phyloP scores from a whole-genome alignment of 2,888 invertebrate species.

The Muschampia plurimacula region DNA sequence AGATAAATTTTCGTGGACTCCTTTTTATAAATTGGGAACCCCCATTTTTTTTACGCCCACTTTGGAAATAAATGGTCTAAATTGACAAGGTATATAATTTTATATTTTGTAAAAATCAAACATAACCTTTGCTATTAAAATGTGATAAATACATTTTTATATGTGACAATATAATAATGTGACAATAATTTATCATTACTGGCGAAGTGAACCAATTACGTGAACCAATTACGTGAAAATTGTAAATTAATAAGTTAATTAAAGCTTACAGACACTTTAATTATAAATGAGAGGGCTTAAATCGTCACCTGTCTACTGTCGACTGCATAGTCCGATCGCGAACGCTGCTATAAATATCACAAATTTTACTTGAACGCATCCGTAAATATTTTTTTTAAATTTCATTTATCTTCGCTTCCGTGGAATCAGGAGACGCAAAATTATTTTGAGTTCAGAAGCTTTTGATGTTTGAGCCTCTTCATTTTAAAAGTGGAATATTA shows the following conservation, averaged over 20 bases:
- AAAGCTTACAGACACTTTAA: conserved; percentile 8
- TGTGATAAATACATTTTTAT: too few species aligned
- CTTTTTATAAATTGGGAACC: not conserved
- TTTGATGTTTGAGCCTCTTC: conserved; percentile 4
- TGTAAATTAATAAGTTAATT: conserved; percentile 13
- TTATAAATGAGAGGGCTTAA: conserved; percentile 8
- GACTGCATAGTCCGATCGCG: not conserved
- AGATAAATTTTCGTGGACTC: too few species aligned
- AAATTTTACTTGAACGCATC: conserved; percentile 2
- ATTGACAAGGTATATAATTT: too few species aligned
- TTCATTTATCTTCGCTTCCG: conserved; percentile 3
- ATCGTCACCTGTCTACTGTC: conserved; percentile 6
- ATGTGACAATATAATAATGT: too few species aligned
- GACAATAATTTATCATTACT: too few species aligned
- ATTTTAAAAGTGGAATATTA: not conserved
- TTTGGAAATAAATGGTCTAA: too few species aligned
- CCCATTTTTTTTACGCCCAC: too few species aligned
- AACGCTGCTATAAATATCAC: not conserved
- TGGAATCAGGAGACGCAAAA: not conserved
- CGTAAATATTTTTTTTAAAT: not conserved
- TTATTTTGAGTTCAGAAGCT: not conserved
- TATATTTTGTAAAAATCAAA: too few species aligned
- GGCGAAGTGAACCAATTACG: not conserved
- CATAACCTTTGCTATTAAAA: too few species aligned
- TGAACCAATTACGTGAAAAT: not conserved